Evolutionary conservation across 2,888 invertebrate genomes (phyloP), one percentile per base, ranked within the genome.

Genomic region (Ganaspis brasiliensis): DNA sequence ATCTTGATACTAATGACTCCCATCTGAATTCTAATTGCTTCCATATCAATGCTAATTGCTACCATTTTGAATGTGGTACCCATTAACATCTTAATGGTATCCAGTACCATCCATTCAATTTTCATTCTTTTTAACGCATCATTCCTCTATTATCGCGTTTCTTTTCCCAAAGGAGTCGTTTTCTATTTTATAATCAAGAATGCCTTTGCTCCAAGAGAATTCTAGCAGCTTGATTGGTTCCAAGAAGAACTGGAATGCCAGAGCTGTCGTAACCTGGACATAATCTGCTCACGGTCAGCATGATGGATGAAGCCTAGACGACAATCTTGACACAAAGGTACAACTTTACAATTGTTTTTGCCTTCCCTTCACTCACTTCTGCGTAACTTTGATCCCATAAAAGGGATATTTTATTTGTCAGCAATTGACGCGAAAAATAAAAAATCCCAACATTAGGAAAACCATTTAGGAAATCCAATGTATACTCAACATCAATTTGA

Each of bases 181-280:
- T 24, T 14, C 63, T 67, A 67, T 67, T 40, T 37, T 24, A 24
- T 67, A 21, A 9, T 31, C 31, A 6, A 31, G 31, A 31, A 31
- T 45, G 63, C 67, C n/a, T 67, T 55, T n/a, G 24, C 31, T 70
- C 71, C 73, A 52, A 37, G 40, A 55, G 72, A 81, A 81, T 79
- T 72, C 45, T 79, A 79, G 74, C 49, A 52, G 75, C 72, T 74
- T 77, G 75, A 81, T 81, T 77, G 77, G 77, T 67, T 73, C 70
- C 75, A 73, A 73, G 75, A 73, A 79, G 72, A 75, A 75, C 76
- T 74, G 57, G 75, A 75, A 73, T 75, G 56, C 74, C 67, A 72
- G 35, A 35, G 52, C 72, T 71, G 73, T 40, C 73, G 40, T 21
- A 67, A 67, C 40, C n/a, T 40, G 75, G 74, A 79, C 63, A 76